Evolutionary conservation across 2,113 vertebrate species (phyloP), one percentile per base, ranked within the genome.

Genomic region (Ictidomys tridecemlineatus): DNA sequence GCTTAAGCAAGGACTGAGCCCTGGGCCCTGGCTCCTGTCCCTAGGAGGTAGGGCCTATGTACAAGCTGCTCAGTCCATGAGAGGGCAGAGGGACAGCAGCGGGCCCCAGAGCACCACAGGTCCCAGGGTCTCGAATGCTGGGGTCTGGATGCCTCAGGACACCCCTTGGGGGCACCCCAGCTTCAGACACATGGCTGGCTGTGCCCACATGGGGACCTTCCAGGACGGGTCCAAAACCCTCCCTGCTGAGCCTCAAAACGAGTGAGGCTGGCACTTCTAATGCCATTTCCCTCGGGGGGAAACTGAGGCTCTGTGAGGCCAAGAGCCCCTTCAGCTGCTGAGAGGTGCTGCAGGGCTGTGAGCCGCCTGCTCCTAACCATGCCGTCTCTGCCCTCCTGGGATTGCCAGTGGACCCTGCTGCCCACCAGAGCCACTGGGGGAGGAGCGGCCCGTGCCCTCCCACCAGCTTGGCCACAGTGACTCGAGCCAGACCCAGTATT

Each of bases 381-480:
- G 4, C 7, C 30, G 16, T 39, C 61, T n/a, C 48, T 51, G 14
- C 32, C 42, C 63, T 5, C 17, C 73, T 0, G 0, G 3, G 56
- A 69, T 1, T 8, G 5, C 53, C 11, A 56, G 10, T 0, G 1
- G 70, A 45, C 65, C 17, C 32, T 34, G 17, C 14, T 32, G 4
- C 2, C 17, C 42, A 58, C 61, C 4, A 2, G 17, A 53, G 34
- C 34, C 2, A 16, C 20, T 2, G 30, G 16, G 16, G 74, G 37
- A 48, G 37, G 53, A 0, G 77, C n/a, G 7, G 0, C 3, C 0
- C 11, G 6, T 13, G 2, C 7, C 53, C 20, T 0, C 4, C 9
- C 2, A 4, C 0, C 11, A 61, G 74, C 65, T 1, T 17, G 1
- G 34, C 65, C 4, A 39, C 4, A 0, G 26, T 1, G 11, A 32